Conservation (phyloP, 1,140 invertebrate species). For the Hypothenemus hampei region DNA sequence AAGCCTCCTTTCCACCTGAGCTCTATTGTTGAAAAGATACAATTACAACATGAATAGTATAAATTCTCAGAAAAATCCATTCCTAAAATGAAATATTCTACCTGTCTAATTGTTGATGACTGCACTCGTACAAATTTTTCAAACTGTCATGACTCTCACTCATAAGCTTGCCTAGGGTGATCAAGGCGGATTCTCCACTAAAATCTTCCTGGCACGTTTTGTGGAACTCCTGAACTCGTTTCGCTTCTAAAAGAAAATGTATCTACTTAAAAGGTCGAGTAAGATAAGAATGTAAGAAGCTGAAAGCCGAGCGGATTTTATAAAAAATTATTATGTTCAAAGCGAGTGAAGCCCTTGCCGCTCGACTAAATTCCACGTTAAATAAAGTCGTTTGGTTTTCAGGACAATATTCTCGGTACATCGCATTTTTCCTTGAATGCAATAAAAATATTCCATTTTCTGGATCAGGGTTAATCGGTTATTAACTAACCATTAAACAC, state of each 20-base stretch:
- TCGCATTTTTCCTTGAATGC: too few relatives aligned
- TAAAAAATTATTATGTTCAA: too few relatives aligned
- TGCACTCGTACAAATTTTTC: conserved; percentile 86
- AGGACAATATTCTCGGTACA: conserved; percentile 10
- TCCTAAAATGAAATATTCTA: conserved; percentile 4
- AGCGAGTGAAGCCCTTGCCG: too few relatives aligned
- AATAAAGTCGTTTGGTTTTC: conserved; percentile 8
- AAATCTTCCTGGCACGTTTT: conserved; percentile 53
- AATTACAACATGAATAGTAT: neutral
- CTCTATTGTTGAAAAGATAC: neutral
- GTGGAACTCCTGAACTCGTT: conserved; percentile 72
- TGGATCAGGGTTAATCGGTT: neutral
- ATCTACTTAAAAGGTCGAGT: too few relatives aligned
- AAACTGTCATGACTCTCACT: conserved; percentile 83
- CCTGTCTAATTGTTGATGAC: conserved; percentile 80
- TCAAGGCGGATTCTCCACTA: conserved; percentile 52
- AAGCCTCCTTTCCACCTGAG: too few relatives aligned
- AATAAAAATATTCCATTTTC: too few relatives aligned
- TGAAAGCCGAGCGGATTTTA: too few relatives aligned
- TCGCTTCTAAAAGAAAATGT: too few relatives aligned
- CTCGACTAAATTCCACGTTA: conserved; percentile 9
- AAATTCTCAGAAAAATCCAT: neutral
- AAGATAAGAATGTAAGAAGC: too few relatives aligned
- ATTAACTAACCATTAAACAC: conserved; percentile 66
- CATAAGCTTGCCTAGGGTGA: conserved; percentile 79